Evolutionary conservation across 2,888 invertebrate species (phyloP).

Genomic region (Eupeodes latifasciatus): DNA sequence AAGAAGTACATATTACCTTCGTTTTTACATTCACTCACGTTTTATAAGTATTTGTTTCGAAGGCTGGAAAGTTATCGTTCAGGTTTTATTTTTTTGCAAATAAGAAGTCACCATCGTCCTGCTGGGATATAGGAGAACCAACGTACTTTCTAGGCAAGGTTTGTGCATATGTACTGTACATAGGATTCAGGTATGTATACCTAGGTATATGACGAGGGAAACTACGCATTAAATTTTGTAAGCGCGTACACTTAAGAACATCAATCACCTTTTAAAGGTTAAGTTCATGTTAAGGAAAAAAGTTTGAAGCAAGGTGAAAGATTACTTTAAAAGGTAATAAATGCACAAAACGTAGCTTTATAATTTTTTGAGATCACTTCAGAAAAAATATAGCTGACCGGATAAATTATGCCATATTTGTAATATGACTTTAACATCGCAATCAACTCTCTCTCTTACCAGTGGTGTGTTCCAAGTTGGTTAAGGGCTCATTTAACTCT

Average conservation of each 20-base stretch:
- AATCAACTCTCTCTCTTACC: too few relatives aligned
- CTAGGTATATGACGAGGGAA: background rate
- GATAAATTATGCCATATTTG: too few relatives aligned
- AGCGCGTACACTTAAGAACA: background rate
- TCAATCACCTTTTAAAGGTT: background rate
- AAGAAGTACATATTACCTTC: background rate
- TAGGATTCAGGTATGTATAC: too few relatives aligned
- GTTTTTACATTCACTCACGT: background rate
- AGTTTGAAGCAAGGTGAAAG: background rate
- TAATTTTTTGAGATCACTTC: too few relatives aligned
- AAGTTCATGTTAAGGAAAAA: background rate
- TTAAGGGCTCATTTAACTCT: too few relatives aligned
- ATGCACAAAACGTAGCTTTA: background rate
- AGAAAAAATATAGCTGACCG: too few relatives aligned
- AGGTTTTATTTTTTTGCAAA: background rate
- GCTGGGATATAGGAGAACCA: background rate
- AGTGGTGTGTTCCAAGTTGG: too few relatives aligned
- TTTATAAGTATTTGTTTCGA: background rate
- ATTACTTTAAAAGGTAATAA: background rate
- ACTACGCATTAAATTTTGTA: background rate
- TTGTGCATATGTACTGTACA: too few relatives aligned
- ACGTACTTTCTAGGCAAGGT: too few relatives aligned
- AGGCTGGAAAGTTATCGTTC: background rate
- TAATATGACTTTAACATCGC: too few relatives aligned
- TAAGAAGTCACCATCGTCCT: background rate